Evolutionary conservation across 1,140 invertebrate genomes (phyloP), one percentile per base, ranked within the genome.

Genomic region (Ptiloglossa arizonensis): DNA sequence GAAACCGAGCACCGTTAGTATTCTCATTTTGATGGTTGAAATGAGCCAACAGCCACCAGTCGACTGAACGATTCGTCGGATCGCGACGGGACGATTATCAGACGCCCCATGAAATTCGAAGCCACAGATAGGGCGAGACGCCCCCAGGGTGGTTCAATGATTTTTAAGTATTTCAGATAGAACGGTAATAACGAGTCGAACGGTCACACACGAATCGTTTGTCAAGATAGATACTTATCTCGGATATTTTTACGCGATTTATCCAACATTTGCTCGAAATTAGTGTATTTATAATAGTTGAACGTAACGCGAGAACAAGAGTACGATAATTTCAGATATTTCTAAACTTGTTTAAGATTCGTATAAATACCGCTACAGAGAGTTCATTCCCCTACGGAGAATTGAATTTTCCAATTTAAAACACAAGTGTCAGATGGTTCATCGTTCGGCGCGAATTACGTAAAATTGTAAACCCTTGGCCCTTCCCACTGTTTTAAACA

Each of bases 91-190:
- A 75, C 74, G 52, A 71, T 73, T 72, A 67, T 80, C 78, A 46
- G 29, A 79, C 60, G 67, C 64, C 79, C 78, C 56, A 5, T 79
- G 83, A 85, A 79, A 85, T 74, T 75, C 32, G 70, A 85, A 15
- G 35, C 64, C 35, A 5, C 29, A 69, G 82, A 84, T 83, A 82
- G 6, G 11, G 29, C 38, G 52, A 13, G 60, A 84, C 81, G 81
- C 82, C 81, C 82, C 77, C 77, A 29, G 29, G 13, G 13, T 77
- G 63, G 41, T 69, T 44, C 29, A 69, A 76, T 62, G 17, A 17
- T 69, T 76, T 59, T 29, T 13, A 68, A 57, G 15, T 50, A 69
- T 59, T 50, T 60, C 66, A 59, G 64, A 75, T 56, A 46, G 48
- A 75, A 27, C 11, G 50, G 41, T 38, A 52, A 64, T 22, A 62